A percentile compares a stretch with the other conserved stretches of the same genome.
These are phyloP conservation scores for Drosophila rellima DNA, from an alignment of 2,888 invertebrate genomes.

Conservation along the genomic window DNA sequence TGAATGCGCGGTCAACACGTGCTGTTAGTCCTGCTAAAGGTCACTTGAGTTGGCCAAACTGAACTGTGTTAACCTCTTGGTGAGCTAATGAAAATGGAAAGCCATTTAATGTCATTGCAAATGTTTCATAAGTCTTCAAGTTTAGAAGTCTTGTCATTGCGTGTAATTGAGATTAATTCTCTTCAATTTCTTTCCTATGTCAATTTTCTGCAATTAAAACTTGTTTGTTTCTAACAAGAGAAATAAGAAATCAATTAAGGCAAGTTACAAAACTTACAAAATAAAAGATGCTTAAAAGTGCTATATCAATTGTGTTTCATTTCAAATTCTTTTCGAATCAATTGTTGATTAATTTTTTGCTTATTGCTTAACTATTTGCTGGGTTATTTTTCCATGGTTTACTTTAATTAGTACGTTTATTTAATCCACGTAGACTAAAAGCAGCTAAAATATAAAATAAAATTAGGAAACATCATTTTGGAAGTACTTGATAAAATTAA, in stretches of 20 bases:
- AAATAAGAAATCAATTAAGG: constrained; percentile 26
- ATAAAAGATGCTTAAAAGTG: constrained; percentile 6
- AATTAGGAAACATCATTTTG: neutral
- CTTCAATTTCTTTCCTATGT: constrained; percentile 17
- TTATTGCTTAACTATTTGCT: neutral
- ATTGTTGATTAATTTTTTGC: neutral
- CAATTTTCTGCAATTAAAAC: constrained; percentile 53
- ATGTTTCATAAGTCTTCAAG: constrained; percentile 1
- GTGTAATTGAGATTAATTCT: constrained; percentile 57
- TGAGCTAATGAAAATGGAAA: constrained; percentile 7
- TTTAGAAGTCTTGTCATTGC: constrained; percentile 39
- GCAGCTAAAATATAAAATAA: too few species aligned
- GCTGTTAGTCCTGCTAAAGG: constrained; percentile 40
- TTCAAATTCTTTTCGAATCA: constrained; percentile 10
- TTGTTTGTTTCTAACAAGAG: constrained; percentile 2
- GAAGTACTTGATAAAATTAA: neutral
- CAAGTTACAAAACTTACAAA: constrained; percentile 4
- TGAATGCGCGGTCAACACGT: constrained; percentile 26
- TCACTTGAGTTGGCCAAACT: constrained; percentile 35
- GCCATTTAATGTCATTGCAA: constrained; percentile 21
- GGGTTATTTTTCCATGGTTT: neutral
- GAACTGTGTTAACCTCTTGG: constrained; percentile 56
- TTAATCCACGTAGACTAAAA: too few species aligned
- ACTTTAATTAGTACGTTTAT: too few species aligned
- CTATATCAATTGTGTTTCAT: constrained; percentile 38